These are phyloP conservation scores for Lophius piscatorius DNA, from an alignment of 2,113 vertebrate genomes.

Conservation along the genomic window DNA sequence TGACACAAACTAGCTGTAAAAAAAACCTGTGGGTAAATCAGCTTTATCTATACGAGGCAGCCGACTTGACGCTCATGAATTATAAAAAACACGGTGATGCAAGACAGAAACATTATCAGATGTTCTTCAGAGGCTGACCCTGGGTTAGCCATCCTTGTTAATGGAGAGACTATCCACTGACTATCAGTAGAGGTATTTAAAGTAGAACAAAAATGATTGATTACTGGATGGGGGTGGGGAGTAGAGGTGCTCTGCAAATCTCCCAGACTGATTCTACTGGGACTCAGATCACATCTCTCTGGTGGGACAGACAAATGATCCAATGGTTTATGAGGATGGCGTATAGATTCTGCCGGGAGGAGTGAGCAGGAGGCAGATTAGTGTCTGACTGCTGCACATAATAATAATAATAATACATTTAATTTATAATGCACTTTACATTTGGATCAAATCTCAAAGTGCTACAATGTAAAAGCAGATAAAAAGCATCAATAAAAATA, in stretches of 20 bases:
- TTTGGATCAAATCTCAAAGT: too few species aligned
- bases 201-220: constrained; percentile 67
- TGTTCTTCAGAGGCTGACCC: constrained; percentile 14
- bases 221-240: constrained; percentile 43
- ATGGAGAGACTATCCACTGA: constrained; percentile 47
- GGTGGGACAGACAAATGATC: too few species aligned
- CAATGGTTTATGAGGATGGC: too few species aligned
- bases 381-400: too few species aligned
- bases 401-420: too few species aligned
- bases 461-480: too few species aligned
- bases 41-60: constrained; percentile 31
- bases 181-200: constrained; percentile 61
- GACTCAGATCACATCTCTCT: too few species aligned
- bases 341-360: too few species aligned
- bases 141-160: constrained; percentile 45
- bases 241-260: constrained; percentile 40
- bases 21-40: constrained; percentile 48
- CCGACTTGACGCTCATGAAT: constrained; percentile 39
- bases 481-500: too few species aligned
- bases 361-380: too few species aligned
- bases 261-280: too few species aligned
- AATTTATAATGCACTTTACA: too few species aligned
- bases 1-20: constrained; percentile 32
- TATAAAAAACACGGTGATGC: constrained; percentile 37
- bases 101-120: constrained; percentile 29